Evolutionary conservation across 2,888 invertebrate genomes (phyloP).

Genomic region (Schrankia costaestrigalis): DNA sequence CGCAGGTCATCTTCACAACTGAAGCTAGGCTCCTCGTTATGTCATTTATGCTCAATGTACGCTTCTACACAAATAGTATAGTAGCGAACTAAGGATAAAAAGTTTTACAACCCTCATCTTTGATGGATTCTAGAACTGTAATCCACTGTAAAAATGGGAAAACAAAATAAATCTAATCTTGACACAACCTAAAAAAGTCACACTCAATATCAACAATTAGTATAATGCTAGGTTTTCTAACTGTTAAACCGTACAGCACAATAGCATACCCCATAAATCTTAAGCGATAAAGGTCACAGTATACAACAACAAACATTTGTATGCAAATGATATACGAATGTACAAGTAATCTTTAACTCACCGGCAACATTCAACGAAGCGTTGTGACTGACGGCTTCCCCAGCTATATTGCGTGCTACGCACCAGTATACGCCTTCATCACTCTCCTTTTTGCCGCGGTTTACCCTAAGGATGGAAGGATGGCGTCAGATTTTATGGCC

Average conservation of each 20-base stretch:
- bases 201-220: constrained; percentile 3
- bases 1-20: no score
- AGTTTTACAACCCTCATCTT: no score
- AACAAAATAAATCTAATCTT: no score
- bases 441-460: constrained; percentile 96
- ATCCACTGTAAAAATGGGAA: no score
- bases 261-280: constrained; percentile 6
- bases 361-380: constrained; percentile 97
- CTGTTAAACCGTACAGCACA: constrained; percentile 2
- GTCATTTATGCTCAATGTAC: no score
- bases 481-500: constrained; percentile 14
- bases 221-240: not conserved
- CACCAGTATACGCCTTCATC: constrained; percentile 98
- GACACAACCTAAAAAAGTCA: no score
- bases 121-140: no score
- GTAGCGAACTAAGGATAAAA: no score
- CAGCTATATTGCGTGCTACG: constrained; percentile 94
- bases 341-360: constrained; percentile 56
- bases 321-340: constrained; percentile 24
- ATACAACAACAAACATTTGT: constrained; percentile 26
- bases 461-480: constrained; percentile 75
- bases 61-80: no score
- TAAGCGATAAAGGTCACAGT: constrained; percentile 3
- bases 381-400: constrained; percentile 93
- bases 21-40: no score